Evolutionary conservation across 2,797 vertebrate genomes (phyloP), one percentile per base, ranked within the genome.

Genomic region (Sylvia borin): DNA sequence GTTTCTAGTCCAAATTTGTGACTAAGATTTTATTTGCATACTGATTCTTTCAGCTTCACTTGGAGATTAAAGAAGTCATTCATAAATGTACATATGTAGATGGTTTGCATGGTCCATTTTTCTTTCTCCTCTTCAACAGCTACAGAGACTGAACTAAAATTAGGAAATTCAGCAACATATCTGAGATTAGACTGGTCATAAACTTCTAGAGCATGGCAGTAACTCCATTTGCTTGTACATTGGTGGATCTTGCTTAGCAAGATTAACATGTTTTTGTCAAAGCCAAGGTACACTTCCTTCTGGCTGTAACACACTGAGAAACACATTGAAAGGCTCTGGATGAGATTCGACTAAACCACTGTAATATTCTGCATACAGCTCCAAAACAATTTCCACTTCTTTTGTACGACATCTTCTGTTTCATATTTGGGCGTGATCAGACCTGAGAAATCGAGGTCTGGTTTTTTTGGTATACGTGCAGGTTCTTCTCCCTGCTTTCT

Each of bases 381-480:
- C n/a, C 25, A 50, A 84, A 67, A 57, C 22, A 0, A 16, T 36
- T n/a, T 62, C 25, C 0, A 1, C 67, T 74, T 76, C 15, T 67
- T 79, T 57, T 68, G 26, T 29, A 66, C 6, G 4, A 36, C 2
- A 24, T 42, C 8, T 42, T 78, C 42, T 24, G 12, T 51, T 84
- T 72, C 11, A 0, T 32, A 19, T 40, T 84, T 67, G 34, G 38
- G 11, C 0, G 2, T 12, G 24, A 48, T 55, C n/a, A 55, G 16
- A 25, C 62, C 62, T 67, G 24, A 77, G 60, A 82, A 72, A 62
- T 12, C 0, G 1, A 51, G 16, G 19, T 58, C 17, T 68, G 4
- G 0, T 7, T 14, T 38, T 66, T 66, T 27, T 27, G 4, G 9
- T 79, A 4, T 38, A 15, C 1, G 0, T n/a, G 20, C 7, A 50